Base-by-base conservation (phyloP, 35 echinoderm and acorn worm genomes). In the Apostichopus parvimensis region DNA sequence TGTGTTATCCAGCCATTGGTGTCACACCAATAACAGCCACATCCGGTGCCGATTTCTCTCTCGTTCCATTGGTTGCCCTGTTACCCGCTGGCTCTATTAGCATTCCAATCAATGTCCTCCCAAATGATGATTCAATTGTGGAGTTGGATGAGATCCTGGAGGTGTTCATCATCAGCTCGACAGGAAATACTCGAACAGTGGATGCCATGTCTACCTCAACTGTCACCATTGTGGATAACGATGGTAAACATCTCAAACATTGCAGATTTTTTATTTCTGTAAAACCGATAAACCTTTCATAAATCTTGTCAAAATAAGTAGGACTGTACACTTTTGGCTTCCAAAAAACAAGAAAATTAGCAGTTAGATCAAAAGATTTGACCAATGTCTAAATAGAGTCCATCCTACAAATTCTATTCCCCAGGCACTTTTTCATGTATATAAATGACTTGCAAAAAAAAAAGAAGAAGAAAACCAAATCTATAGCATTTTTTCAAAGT, bases 181-280 rank as follows among this genome's bases (percentile, higher is more conserved):
- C 57, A 5, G 85, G 78, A 17, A 17, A 12, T 4, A 59, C 85
- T 21, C 8, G 9, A 23, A 57, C 59, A n/a, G 22, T 54, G 54
- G 85, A 87, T 8, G 58, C 57, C 25, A 28, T 52, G 57, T 56
- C 85, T 22, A 87, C 85, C n/a, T 87, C 85, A 9, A 68, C 85
- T 52, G 59, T 87, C 22, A 62, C 85, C 13, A 68, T 87, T 15
- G 2, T 45, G n/a, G 85, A 87, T 22, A 87, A 14, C 18, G 85
- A 87, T 58, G 23, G 78, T 80, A 80, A 11, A 22, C 34, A 45
- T 45, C 34, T 45, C 34, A 45, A 45, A 45, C 34, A 45, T 75
- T 45, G 34, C 34, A 45, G 34, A 45, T 45, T 45, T 4, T 45
- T 45, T 45, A 45, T 4, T 45, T 45, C 34, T 45, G 34, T 45